Base-by-base conservation (phyloP, 2,888 invertebrate genomes). In the Itoplectis maculator region DNA sequence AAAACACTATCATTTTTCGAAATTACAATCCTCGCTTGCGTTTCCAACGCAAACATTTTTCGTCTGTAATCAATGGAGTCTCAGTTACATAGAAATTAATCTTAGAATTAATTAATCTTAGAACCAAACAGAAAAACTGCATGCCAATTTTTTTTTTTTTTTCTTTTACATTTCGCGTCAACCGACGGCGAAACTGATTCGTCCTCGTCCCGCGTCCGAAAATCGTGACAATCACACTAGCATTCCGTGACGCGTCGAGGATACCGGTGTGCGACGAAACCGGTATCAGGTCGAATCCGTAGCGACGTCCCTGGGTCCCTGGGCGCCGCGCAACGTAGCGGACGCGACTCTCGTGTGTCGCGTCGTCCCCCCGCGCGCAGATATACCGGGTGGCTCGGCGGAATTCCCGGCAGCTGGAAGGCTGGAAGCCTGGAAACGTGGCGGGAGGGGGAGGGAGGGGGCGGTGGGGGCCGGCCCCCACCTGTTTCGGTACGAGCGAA, bases 391-490 rank as follows among this genome's bases (percentile, higher is more conserved):
- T 77, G 68, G 66, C 72, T 13, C n/a, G 9, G 42, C 29, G 40
- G 37, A 51, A 51, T 37, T 13, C 56, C 42, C 35, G 74, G 42
- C 42, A 56, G 23, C 15, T 18, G 45, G 11, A 69, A 68, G 65
- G 81, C 40, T 45, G 42, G 9, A 85, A 74, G 81, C n/a, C n/a
- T n/a, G n/a, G n/a, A n/a, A n/a, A n/a, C n/a, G n/a, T n/a, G n/a
- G n/a, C n/a, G n/a, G n/a, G n/a, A n/a, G n/a, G n/a, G n/a, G n/a
- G n/a, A n/a, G n/a, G n/a, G n/a, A n/a, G n/a, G n/a, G n/a, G n/a
- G n/a, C n/a, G n/a, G n/a, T 80, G 85, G 84, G 87, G 87, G 85
- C 86, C 35, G 59, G 68, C 88, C 91, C 91, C 91, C 91, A 91
- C 91, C 91, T 91, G 91, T 91, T 90, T 83, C 88, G 54, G 61